Evolutionary conservation across 2,888 invertebrate species (phyloP).

Genomic region (Actias luna): DNA sequence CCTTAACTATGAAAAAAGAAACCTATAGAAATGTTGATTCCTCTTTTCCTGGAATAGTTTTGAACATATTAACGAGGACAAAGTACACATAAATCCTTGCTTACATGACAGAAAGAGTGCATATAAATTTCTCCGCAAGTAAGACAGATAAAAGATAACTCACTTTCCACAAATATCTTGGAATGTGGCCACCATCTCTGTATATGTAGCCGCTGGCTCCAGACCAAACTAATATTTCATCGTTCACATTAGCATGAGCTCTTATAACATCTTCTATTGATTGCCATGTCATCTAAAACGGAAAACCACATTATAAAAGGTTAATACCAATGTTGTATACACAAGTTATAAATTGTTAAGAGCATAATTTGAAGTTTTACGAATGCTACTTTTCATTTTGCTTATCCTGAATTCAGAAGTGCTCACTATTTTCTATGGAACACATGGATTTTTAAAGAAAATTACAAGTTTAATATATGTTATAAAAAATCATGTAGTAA

Average conservation of each 20-base stretch:
- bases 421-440: no score
- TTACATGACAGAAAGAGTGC: no score
- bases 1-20: no score
- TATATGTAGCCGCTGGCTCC: conserved; percentile 25
- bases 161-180: conserved; percentile 45
- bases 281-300: conserved; percentile 28
- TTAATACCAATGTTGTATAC: neutral
- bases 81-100: no score
- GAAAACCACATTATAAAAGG: neutral
- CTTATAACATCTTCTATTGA: conserved; percentile 24
- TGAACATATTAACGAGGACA: neutral
- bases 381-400: no score
- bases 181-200: conserved; percentile 24
- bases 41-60: no score
- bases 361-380: no score
- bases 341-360: neutral
- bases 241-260: neutral
- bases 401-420: no score
- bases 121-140: neutral
- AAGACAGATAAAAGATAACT: neutral
- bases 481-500: no score
- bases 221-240: conserved; percentile 25
- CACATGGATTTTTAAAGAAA: no score
- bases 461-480: no score
- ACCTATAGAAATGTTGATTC: no score